Conservation (phyloP, 2,888 invertebrate genomes). For the Pantelozetes paolii region DNA sequence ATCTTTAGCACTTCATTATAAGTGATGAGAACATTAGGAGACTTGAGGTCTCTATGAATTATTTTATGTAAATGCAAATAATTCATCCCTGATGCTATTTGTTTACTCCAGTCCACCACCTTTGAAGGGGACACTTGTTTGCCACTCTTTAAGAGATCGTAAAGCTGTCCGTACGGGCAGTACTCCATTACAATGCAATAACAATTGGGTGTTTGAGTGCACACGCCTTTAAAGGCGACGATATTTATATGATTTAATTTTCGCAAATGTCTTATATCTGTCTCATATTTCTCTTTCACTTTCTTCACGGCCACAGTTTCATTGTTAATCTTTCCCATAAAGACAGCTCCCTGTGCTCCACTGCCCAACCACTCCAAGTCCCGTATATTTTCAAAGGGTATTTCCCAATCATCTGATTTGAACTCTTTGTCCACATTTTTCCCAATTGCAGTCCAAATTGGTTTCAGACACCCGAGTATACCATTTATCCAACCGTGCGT, state of each 20-base stretch:
- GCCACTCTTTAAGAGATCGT: constrained; percentile 78
- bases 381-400: constrained; percentile 82
- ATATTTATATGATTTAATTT: constrained; percentile 71
- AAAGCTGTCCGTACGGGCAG: constrained; percentile 90
- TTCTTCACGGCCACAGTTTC: constrained; percentile 94
- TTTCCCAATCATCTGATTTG: constrained; percentile 78
- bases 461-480: constrained; percentile 79
- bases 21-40: constrained; percentile 85
- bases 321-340: constrained; percentile 70
- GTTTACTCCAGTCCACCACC: constrained; percentile 86
- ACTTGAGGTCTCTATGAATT: constrained; percentile 96
- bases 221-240: constrained; percentile 77
- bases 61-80: constrained; percentile 94
- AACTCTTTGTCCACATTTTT: constrained; percentile 59
- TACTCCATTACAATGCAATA: constrained; percentile 98
- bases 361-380: constrained; percentile 87
- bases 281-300: constrained; percentile 83
- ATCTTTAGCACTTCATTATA: constrained; percentile 81
- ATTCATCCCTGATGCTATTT: constrained; percentile 93
- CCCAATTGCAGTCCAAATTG: constrained; percentile 78
- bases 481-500: constrained; percentile 68
- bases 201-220: constrained; percentile 77
- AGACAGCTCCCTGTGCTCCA: constrained; percentile 94
- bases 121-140: constrained; percentile 72
- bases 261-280: constrained; percentile 59